Evolutionary conservation across 2,113 vertebrate species (phyloP).

Genomic region (Nannobrachium achirus): DNA sequence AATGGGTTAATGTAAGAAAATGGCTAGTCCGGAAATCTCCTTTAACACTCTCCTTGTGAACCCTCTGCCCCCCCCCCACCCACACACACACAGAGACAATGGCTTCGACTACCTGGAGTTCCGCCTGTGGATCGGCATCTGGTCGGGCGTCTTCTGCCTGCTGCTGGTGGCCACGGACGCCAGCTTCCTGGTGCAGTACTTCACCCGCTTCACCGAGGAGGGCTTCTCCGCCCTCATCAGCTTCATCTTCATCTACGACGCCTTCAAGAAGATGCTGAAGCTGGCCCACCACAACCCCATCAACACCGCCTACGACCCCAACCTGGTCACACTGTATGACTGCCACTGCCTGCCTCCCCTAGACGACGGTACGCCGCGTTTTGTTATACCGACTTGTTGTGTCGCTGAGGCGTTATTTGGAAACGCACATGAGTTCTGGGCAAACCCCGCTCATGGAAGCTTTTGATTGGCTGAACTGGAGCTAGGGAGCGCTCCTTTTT

Average conservation of each 20-base stretch:
- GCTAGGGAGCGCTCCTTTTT: too few species aligned
- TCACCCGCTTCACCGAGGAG: slow-evolving; percentile 97
- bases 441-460: too few species aligned
- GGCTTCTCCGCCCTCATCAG: slow-evolving; percentile 96
- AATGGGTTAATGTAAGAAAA: too few species aligned
- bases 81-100: slow-evolving; percentile 95
- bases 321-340: slow-evolving; percentile 85
- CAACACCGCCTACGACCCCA: slow-evolving; percentile 80
- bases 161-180: slow-evolving; percentile 92
- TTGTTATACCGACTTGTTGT: too few species aligned
- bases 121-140: slow-evolving; percentile 96
- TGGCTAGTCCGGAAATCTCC: too few species aligned
- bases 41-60: background rate
- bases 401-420: too few species aligned
- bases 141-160: slow-evolving; percentile 91
- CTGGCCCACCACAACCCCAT: slow-evolving; percentile 91
- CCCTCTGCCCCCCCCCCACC: too few species aligned
- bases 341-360: slow-evolving; percentile 84
- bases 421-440: too few species aligned
- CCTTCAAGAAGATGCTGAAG: slow-evolving; percentile 98
- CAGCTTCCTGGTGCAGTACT: slow-evolving; percentile 97
- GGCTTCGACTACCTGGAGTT: slow-evolving; percentile 95
- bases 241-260: slow-evolving; percentile 99
- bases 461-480: too few species aligned
- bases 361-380: slow-evolving; percentile 41